Evolutionary conservation across 1,140 invertebrate genomes (phyloP).

Genomic region (Anagrus nilaparvatae): DNA sequence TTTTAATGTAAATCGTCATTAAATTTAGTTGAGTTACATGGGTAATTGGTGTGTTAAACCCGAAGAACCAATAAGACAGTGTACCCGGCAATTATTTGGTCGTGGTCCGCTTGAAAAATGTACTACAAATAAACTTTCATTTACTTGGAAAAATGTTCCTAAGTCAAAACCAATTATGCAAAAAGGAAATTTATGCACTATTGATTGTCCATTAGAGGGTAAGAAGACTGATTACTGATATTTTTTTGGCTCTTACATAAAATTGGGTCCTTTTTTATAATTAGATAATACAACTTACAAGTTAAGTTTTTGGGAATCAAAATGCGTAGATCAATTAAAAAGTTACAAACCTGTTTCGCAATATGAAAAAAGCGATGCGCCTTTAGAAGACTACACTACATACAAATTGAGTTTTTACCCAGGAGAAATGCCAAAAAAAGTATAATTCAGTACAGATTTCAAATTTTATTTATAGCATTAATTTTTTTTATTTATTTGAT

Average conservation of each 20-base stretch:
- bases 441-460: no score
- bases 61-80: constrained; percentile 26
- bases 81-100: constrained; percentile 31
- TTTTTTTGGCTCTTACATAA: constrained; percentile 1
- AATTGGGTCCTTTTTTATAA: constrained; percentile 16
- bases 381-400: constrained; percentile 45
- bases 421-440: constrained; percentile 21
- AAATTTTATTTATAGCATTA: no score
- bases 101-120: constrained; percentile 58
- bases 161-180: constrained; percentile 23
- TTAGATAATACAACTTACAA: constrained; percentile 46
- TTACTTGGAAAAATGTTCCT: constrained; percentile 50
- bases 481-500: no score
- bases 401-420: constrained; percentile 30
- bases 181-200: constrained; percentile 23
- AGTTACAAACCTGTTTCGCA: constrained; percentile 38
- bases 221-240: neutral
- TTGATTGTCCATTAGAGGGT: constrained; percentile 22
- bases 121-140: constrained; percentile 64
- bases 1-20: neutral
- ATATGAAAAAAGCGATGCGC: constrained; percentile 41
- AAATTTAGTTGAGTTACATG: constrained; percentile 32
- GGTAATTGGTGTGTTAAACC: constrained; percentile 34
- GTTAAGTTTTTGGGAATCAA: constrained; percentile 42
- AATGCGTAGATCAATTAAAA: constrained; percentile 25